Evolutionary conservation across 2,888 invertebrate genomes (phyloP).

Genomic region (Ecdyonurus torrentis): DNA sequence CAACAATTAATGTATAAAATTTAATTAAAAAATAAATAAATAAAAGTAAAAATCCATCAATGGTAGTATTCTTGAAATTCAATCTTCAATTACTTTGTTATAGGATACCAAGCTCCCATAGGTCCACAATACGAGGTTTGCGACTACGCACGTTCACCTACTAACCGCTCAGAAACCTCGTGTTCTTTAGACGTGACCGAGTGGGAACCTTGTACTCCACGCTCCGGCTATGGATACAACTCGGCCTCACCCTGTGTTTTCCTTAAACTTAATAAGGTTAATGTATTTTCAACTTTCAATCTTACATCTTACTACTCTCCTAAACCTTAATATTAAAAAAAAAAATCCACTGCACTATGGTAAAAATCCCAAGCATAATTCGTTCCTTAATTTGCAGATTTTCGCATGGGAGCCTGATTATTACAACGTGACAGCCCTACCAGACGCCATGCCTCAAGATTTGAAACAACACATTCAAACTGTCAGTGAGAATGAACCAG

Average conservation of each 20-base stretch:
- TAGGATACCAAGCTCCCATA: background rate
- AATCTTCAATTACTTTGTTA: background rate
- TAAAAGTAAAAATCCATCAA: too few species aligned
- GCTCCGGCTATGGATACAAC: constrained; percentile 45
- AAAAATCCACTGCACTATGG: too few species aligned
- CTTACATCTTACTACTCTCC: too few species aligned
- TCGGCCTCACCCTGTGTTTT: constrained; percentile 66
- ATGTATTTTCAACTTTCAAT: too few species aligned
- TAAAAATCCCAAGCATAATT: too few species aligned
- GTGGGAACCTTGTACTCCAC: constrained; percentile 31
- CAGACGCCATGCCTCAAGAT: constrained; percentile 40
- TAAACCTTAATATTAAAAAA: too few species aligned
- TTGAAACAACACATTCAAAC: constrained; percentile 32
- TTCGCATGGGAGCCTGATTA: constrained; percentile 53
- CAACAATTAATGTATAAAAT: background rate
- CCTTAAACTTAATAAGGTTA: constrained; percentile 67
- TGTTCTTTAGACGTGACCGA: constrained; percentile 28
- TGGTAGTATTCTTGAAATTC: too few species aligned
- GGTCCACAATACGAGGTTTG: constrained; percentile 30
- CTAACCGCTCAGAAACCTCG: constrained; percentile 29
- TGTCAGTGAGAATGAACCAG: background rate
- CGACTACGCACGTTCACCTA: constrained; percentile 28
- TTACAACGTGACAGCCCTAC: constrained; percentile 37
- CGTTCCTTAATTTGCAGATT: constrained; percentile 34
- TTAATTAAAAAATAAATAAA: background rate